Evolutionary conservation across 1,140 invertebrate genomes (phyloP), one percentile per base, ranked within the genome.

Genomic region (Drosophila cardini): DNA sequence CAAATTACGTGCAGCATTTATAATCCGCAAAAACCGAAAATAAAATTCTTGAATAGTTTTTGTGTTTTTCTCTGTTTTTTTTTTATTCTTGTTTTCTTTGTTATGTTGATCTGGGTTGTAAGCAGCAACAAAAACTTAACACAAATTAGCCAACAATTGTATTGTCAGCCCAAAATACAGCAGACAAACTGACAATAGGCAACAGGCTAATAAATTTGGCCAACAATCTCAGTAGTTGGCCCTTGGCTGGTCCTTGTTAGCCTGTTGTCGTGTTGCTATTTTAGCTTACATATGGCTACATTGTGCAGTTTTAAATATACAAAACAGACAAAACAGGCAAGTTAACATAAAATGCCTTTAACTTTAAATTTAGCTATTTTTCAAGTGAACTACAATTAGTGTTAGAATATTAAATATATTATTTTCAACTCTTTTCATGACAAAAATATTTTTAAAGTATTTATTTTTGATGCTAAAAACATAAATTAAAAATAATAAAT

Each of bases 1-100:
- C 83, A 82, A 86, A 78, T 78, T 78, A 75, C 76, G 76, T 76
- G 67, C 76, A 75, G 67, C 72, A 81, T 82, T 81, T 85, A 85
- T 85, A 85, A 85, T 85, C 81, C 65, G 58, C 52, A 46, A 55
- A 38, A 40, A 16, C 42, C 52, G 21, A 40, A 32, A 71, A 46
- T 38, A 30, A 52, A 64, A 68, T 43, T 15, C 42, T 55, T 58
- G 43, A 34, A 16, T 48, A 26, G 21, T 26, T 26, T 26, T 21
- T 21, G 21, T 21, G 21, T 21, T 21, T 21, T 21, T 21, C 4
- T 21, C 4, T 21, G 2, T 2, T 21, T 2, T 21, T 21, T 26
- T 26, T 26, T 26, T 26, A 26, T 3, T 26, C 4, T 26, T 34
- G 4, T 43, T 70, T 34, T 53, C n/a, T 42, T 26, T 68, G 36